These are phyloP conservation scores for Parelbella ahira DNA, from an alignment of 2,888 invertebrate genomes.

Conservation along the genomic window DNA sequence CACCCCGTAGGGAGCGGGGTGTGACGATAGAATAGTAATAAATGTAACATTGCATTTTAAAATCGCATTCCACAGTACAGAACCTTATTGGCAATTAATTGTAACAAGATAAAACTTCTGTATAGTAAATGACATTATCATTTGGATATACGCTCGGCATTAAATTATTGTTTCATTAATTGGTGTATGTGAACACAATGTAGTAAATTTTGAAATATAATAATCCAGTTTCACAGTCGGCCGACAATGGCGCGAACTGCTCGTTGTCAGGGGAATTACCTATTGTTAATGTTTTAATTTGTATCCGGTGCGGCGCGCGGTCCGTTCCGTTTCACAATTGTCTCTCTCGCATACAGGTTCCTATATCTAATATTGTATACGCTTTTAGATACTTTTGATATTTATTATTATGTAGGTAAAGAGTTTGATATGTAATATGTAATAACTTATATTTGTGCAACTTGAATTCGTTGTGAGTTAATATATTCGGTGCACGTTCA, in stretches of 20 bases:
- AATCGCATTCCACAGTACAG: no score
- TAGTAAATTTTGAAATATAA: conserved; percentile 61
- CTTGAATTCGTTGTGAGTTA: no score
- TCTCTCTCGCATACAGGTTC: no score
- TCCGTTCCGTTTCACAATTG: conserved; percentile 24
- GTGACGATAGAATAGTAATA: no score
- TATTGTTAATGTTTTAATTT: conserved; percentile 77
- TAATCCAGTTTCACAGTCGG: conserved; percentile 67
- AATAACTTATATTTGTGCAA: no score
- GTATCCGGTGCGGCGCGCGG: conserved; percentile 44
- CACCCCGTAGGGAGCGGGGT: no score
- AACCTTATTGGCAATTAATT: no score
- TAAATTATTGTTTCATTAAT: conserved; percentile 50
- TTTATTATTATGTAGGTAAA: no score
- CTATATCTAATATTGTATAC: conserved; percentile 9
- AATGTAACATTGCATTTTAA: no score
- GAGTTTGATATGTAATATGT: no score
- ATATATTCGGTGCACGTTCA: no score
- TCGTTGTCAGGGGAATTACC: conserved; percentile 71
- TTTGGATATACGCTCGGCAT: conserved; percentile 23
- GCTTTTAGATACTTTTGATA: conserved; percentile 5
- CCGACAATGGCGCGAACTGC: conserved; percentile 65
- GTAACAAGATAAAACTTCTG: conserved; percentile 26
- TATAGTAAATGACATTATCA: conserved; percentile 29
- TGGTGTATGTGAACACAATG: conserved; percentile 48